Evolutionary conservation across 2,797 vertebrate species (phyloP), one percentile per base, ranked within the genome.

Genomic region (Microchirus variegatus): DNA sequence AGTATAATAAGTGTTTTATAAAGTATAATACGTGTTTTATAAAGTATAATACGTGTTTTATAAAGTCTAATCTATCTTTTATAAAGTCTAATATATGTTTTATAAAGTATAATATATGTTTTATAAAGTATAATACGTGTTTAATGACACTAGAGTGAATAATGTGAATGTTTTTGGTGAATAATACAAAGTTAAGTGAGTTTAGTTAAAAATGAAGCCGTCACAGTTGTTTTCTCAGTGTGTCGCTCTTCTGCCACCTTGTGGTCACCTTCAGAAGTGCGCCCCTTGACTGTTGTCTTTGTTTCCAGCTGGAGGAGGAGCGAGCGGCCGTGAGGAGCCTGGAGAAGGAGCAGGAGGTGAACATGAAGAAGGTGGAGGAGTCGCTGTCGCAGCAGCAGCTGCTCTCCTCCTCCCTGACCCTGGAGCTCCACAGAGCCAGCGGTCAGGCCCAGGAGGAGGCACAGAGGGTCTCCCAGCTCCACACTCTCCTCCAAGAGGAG

Each of bases 361-460:
- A 96, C 14, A 93, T 93, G 0, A 92, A 84, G 63, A 94, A 95
- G 88, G 71, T 94, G 73, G 95, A 97, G 71, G 96, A 99, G 77
- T 95, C 96, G 0, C 93, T 96, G 47, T 88, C 93, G 18, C 94
- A 96, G 55, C 96, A 99, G 87, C 95, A 98, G 80, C 94, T 97
- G 55, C 91, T 98, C 9, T 96, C 96, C 0, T 95, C 96, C 9
- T 87, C 93, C 77, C 93, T 99, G 59, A 93, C 94, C 2, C 87
- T 94, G 42, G 96, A 99, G 89, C 96, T 97, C 80, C 96, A 98
- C 87, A 95, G 93, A 49, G 96, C 96, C 83, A 95, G 87, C 63
- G 92, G 91, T 76, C 95, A 95, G 85, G 96, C 95, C 1, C 89
- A 93, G 15, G 96, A 99, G 77, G 97, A 98, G 79, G 94, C 94